Evolutionary conservation across 2,113 vertebrate genomes (phyloP).

Genomic region (Caranx melampygus): DNA sequence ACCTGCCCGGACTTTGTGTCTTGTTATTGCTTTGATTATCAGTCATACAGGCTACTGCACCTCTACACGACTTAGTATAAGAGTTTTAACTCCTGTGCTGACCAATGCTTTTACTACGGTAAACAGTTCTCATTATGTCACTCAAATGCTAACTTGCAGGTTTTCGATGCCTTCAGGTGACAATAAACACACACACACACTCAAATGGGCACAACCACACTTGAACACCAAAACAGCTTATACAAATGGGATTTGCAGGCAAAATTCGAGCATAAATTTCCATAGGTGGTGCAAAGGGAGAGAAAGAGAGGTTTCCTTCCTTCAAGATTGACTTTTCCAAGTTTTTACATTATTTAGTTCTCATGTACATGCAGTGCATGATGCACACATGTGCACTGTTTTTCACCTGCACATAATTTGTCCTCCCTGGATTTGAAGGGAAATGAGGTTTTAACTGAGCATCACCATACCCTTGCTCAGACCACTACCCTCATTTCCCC

Average conservation of each 20-base stretch:
- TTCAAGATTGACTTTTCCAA: neutral
- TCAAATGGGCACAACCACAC: neutral
- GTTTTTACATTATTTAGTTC: neutral
- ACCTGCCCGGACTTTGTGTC: neutral
- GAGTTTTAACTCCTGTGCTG: neutral
- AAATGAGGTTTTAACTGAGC: neutral
- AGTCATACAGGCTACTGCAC: neutral
- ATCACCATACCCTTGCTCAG: neutral
- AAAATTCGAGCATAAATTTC: conserved; percentile 1
- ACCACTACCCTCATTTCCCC: neutral
- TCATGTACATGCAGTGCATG: neutral
- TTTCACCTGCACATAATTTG: neutral
- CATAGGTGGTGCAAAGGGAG: neutral
- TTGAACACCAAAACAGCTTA: neutral
- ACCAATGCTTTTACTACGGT: neutral
- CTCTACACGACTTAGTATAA: neutral
- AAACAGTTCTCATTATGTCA: neutral
- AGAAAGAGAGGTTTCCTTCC: neutral
- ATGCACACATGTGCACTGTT: neutral
- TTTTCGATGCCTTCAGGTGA: neutral
- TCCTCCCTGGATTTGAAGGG: neutral
- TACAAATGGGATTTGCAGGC: neutral
- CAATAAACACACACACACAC: neutral
- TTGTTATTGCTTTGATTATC: neutral
- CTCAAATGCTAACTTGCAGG: neutral